These are phyloP conservation scores for Pyrocephalus nanus DNA, from an alignment of 2,797 vertebrate species.

Conservation along the genomic window DNA sequence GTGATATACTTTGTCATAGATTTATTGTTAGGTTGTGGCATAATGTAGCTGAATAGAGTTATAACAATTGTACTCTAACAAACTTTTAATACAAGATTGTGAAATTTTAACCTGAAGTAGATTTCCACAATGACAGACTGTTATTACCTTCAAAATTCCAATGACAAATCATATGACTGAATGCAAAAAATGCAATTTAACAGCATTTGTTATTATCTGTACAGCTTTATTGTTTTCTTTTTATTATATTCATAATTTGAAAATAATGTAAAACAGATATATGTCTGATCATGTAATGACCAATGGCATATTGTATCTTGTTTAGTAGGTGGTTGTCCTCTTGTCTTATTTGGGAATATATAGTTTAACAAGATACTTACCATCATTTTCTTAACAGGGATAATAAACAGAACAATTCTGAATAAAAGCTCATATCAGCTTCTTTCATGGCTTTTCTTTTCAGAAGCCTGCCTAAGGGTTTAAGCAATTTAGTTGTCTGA, in stretches of 20 bases:
- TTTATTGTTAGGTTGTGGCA: conserved; percentile 67
- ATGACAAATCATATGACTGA: conserved; percentile 60
- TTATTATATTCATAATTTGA: conserved; percentile 65
- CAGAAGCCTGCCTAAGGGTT: conserved; percentile 82
- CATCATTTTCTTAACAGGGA: conserved; percentile 79
- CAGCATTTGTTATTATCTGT: conserved; percentile 46
- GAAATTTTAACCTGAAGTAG: conserved; percentile 63
- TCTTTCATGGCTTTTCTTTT: conserved; percentile 81
- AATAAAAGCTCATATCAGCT: conserved; percentile 81
- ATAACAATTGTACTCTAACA: conserved; percentile 63
- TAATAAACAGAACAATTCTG: conserved; percentile 83
- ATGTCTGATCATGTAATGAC: conserved; percentile 61
- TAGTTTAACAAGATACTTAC: conserved; percentile 76
- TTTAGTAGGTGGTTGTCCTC: conserved; percentile 61
- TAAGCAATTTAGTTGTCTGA: conserved; percentile 84
- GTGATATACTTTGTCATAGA: conserved; percentile 66
- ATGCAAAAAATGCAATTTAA: conserved; percentile 46
- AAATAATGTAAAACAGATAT: conserved; percentile 62
- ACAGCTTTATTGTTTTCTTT: conserved; percentile 57
- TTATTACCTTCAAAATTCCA: conserved; percentile 59
- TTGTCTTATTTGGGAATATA: conserved; percentile 70
- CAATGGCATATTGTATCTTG: conserved; percentile 66
- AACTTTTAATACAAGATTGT: conserved; percentile 70
- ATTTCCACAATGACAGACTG: conserved; percentile 47
- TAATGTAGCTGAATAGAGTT: conserved; percentile 58